Evolutionary conservation across 2,113 vertebrate species (phyloP).

Genomic region (Oncorhynchus gorbuscha): DNA sequence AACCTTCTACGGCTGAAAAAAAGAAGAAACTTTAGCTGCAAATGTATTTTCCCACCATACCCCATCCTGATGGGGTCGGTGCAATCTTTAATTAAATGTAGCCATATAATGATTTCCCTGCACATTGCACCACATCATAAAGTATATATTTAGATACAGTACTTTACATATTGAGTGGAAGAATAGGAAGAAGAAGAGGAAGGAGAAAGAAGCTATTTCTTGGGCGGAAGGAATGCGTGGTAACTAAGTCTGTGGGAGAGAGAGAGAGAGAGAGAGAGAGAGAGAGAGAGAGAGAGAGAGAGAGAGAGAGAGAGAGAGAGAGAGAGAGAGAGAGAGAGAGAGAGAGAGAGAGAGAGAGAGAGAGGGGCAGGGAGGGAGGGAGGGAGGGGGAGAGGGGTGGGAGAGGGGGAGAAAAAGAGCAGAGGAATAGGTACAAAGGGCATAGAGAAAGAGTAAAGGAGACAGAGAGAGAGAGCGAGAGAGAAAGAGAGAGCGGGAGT

Average conservation of each 20-base stretch:
- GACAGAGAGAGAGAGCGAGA: conserved; percentile 32
- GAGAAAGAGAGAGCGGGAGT: neutral
- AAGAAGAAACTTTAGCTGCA: too few species aligned
- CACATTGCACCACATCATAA: too few species aligned
- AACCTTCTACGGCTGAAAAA: too few species aligned
- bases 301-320: neutral
- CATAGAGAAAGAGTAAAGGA: conserved; percentile 42
- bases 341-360: neutral
- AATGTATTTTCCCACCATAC: too few species aligned
- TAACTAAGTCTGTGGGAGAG: neutral
- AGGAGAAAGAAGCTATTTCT: neutral
- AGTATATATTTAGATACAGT: too few species aligned
- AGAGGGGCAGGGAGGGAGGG: neutral
- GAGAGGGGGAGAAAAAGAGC: conserved; percentile 9
- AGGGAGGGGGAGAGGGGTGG: neutral
- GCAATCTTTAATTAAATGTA: too few species aligned
- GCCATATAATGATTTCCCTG: too few species aligned
- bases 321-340: neutral
- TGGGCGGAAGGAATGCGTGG: too few species aligned
- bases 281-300: neutral
- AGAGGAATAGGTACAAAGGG: neutral
- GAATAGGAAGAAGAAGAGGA: too few species aligned
- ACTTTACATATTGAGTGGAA: too few species aligned
- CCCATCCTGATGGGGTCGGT: too few species aligned
- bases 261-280: neutral